Conservation (phyloP, 2,797 vertebrate species). For the Phrynocephalus vlangalii region DNA sequence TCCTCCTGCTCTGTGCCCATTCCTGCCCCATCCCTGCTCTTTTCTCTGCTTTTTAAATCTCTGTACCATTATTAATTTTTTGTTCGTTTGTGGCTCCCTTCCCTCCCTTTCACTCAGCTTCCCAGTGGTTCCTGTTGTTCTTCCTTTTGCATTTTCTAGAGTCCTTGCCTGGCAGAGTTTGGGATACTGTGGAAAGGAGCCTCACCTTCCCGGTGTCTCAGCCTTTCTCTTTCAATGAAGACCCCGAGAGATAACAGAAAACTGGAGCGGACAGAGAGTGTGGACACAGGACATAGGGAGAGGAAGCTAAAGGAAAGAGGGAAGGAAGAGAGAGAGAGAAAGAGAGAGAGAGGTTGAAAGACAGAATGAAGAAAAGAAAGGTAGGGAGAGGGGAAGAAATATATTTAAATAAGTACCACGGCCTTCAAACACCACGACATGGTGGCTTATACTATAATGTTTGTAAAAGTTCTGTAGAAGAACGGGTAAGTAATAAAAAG, state of each 20-base stretch:
- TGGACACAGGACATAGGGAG: not conserved
- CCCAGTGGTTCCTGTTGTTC: not conserved
- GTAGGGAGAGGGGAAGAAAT: conserved; percentile 14
- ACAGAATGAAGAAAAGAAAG: not conserved
- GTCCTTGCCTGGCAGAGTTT: not conserved
- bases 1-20: not conserved
- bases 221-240: not conserved
- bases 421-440: not conserved
- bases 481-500: too few species aligned
- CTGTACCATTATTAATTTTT: not conserved
- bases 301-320: conserved; percentile 6
- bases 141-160: not conserved
- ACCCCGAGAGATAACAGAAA: conserved; percentile 8
- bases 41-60: not conserved
- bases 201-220: not conserved
- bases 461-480: not conserved
- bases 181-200: not conserved
- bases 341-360: not conserved
- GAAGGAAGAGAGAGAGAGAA: conserved; percentile 4
- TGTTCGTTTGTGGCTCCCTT: not conserved
- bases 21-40: too few species aligned
- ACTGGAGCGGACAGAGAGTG: not conserved
- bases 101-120: not conserved
- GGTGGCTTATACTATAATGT: not conserved
- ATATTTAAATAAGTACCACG: not conserved